Conservation (phyloP, 1,140 invertebrate genomes). For the Heliothis subflexa region DNA sequence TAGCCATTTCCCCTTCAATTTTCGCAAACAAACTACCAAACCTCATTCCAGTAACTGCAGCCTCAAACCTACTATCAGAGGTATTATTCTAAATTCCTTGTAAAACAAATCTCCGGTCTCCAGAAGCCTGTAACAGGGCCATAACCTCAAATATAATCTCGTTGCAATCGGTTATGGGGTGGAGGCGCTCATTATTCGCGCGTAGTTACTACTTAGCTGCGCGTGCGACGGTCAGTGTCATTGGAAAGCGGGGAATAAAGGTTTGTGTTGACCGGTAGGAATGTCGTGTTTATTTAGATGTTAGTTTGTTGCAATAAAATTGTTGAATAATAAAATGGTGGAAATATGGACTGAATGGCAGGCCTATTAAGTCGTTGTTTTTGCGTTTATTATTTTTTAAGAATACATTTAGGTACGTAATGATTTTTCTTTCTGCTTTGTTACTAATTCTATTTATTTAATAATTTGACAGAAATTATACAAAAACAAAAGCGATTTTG, state of each 20-base stretch:
- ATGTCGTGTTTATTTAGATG: background rate
- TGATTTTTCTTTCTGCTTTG: too few relatives aligned
- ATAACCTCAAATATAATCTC: constrained; percentile 47
- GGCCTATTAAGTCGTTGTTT: too few relatives aligned
- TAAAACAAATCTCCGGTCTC: background rate
- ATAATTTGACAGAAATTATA: too few relatives aligned
- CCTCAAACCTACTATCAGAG: background rate
- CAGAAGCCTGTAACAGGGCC: constrained; percentile 18
- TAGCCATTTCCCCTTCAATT: background rate
- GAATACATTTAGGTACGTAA: too few relatives aligned
- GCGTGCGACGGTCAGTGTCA: constrained; percentile 41
- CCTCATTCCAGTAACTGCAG: background rate
- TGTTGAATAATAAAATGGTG: too few relatives aligned
- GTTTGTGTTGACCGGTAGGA: background rate
- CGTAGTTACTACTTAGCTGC: constrained; percentile 40
- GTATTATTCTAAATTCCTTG: constrained; percentile 8
- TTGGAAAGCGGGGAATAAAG: constrained; percentile 49
- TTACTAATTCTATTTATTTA: too few relatives aligned
- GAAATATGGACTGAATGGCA: too few relatives aligned
- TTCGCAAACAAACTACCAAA: background rate
- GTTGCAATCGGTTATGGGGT: constrained; percentile 41
- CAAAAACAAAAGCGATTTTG: too few relatives aligned
- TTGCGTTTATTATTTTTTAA: too few relatives aligned
- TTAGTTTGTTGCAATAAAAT: background rate
- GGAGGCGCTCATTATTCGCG: constrained; percentile 47